phyloP scores from a whole-genome alignment of 1,140 invertebrate genomes.

The Melanaphis sacchari region DNA sequence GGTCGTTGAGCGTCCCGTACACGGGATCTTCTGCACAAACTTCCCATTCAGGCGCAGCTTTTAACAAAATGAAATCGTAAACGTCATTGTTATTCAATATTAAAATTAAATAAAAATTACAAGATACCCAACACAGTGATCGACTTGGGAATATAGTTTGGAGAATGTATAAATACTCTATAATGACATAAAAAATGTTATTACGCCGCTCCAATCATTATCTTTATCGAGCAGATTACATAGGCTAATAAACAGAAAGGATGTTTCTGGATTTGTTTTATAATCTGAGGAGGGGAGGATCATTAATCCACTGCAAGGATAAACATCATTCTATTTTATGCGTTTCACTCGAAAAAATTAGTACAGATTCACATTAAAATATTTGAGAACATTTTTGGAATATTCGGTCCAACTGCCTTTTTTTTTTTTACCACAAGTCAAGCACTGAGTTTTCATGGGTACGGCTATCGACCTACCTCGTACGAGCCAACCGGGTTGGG shows the following conservation, averaged over 20 bases:
- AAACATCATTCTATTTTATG: neutral
- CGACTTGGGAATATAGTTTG: neutral
- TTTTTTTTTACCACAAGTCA: neutral
- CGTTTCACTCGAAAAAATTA: neutral
- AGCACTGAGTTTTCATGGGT: neutral
- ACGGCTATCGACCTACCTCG: slow-evolving; percentile 36
- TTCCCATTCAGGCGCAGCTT: slow-evolving; percentile 58
- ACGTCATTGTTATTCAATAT: neutral
- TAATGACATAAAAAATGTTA: neutral
- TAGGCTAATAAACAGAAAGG: neutral
- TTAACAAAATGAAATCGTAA: neutral
- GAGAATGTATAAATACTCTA: no score
- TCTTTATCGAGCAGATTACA: neutral
- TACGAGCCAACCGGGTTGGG: slow-evolving; percentile 47
- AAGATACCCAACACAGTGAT: neutral
- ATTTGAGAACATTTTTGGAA: neutral
- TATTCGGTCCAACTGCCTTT: neutral
- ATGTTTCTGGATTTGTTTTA: neutral
- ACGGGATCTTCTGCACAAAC: slow-evolving; percentile 51
- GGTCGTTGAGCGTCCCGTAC: slow-evolving; percentile 52
- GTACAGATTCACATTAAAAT: neutral
- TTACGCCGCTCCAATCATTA: neutral
- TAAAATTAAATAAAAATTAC: neutral
- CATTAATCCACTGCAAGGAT: neutral
- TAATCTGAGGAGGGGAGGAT: neutral